These are phyloP conservation scores for Caenorhabditis briggsae DNA, from an alignment of 1,140 invertebrate species.

Conservation along the genomic window DNA sequence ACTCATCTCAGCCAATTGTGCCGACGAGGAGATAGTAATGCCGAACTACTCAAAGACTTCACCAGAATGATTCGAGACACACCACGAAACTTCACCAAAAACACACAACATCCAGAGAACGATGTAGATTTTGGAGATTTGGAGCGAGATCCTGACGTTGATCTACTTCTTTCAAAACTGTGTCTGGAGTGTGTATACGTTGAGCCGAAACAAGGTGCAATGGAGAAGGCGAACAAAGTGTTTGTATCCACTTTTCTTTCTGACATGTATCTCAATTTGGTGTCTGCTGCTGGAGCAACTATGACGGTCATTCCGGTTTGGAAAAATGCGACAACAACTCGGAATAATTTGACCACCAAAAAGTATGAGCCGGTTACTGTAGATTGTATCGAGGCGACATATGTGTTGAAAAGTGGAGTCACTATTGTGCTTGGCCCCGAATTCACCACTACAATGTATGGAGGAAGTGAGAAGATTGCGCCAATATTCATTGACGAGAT, in stretches of 20 bases:
- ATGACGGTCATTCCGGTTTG: conserved; percentile 31
- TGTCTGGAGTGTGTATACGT: conserved; percentile 39
- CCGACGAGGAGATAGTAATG: background rate
- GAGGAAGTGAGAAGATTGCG: conserved; percentile 8
- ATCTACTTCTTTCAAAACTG: conserved; percentile 36
- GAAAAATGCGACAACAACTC: conserved; percentile 20
- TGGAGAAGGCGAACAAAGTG: background rate
- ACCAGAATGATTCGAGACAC: conserved; percentile 37
- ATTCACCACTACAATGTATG: conserved; percentile 16
- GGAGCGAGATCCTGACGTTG: conserved; percentile 21
- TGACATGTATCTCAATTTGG: conserved; percentile 26
- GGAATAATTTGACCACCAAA: background rate
- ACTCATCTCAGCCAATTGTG: conserved; percentile 18
- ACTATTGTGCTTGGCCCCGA: conserved; percentile 1
- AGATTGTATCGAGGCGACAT: conserved; percentile 24
- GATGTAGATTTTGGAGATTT: conserved; percentile 18
- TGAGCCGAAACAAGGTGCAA: conserved; percentile 17
- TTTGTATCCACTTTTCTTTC: conserved; percentile 22
- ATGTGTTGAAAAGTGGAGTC: conserved; percentile 20
- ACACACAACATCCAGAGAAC: background rate
- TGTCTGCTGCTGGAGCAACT: background rate
- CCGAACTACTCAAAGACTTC: background rate
- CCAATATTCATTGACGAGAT: conserved; percentile 23
- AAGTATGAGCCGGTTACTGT: background rate
- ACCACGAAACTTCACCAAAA: conserved; percentile 1